Evolutionary conservation across 2,113 vertebrate genomes (phyloP), one percentile per base, ranked within the genome.

Genomic region (Centropus bengalensis): DNA sequence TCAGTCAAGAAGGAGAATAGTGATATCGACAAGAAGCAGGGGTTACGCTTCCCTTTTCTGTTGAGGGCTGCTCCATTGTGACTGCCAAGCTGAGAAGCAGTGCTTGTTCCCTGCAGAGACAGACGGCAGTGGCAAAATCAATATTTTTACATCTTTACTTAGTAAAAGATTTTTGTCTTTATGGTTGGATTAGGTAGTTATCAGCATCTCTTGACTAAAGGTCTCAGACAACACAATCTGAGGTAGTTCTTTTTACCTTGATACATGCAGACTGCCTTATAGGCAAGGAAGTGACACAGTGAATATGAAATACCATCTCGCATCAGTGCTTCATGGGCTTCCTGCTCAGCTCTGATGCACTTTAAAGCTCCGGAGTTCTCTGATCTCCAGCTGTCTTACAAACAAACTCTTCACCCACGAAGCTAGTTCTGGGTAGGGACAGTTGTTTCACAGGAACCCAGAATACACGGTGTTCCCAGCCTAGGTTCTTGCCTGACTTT

Each of bases 341-440:
- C 63, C 77, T 83, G 45, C 66, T 91, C 33, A 23, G 67, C 64
- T 64, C 47, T 2, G 4, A 42, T 54, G 60, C 28, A 95, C 91
- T 96, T 94, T 69, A 94, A 90, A 93, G 94, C 64, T 74, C 47
- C 7, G 2, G 30, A 36, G 71, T 51, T 5, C 33, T 66, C 68
- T 96, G 88, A 76, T 88, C 66, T 97, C 89, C 88, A 94, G 82
- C 87, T 89, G 82, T 76, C 82, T 87, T 77, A 87, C 88, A 96
- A 83, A 93, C 64, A 93, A 82, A 58, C 44, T 94, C 91, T 86
- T 85, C 82, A 93, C 80, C 88, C 91, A 68, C n/a, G 84, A 91
- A 96, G 59, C 68, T 81, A 9, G 8, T 40, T 49, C 76, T 86
- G 96, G 82, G 85, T 86, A 90, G 82, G 75, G 84, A 89, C 89